Base-by-base conservation (phyloP, 1,140 invertebrate species). In the Choristoneura fumiferana region DNA sequence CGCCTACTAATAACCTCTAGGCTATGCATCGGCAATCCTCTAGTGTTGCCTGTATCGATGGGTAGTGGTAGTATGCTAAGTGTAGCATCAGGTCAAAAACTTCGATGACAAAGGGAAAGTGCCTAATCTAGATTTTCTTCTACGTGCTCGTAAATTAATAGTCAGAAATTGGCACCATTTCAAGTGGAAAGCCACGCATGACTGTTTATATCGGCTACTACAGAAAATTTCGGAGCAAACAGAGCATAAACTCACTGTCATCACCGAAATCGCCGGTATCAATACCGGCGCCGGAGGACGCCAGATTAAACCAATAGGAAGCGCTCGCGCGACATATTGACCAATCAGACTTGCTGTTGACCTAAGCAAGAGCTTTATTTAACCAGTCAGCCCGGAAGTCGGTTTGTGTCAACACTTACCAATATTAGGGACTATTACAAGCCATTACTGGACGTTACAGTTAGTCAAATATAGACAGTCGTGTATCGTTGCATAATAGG, bases 341-440 rank as follows among this genome's bases (percentile, higher is more conserved):
- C 43, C 43, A 49, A 33, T 49, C 17, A 33, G 10, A 18, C 10
- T 22, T 6, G 43, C 43, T 33, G 12, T 49, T 49, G 43, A 49
- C 43, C 43, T 17, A 29, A 29, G 22, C 22, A 3, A 22, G 43
- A 5, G 43, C 22, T 49, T 45, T 45, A 29, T 49, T 49, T 49
- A 18, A 29, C 43, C 22, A 49, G 40, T 45, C 22, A 49, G 40
- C 18, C 43, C 43, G 43, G 43, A 49, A 29, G 43, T 49, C 22
- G 2, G 22, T 6, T 49, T 49, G 18, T 49, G 43, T 49, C 43
- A 49, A 49, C 43, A 49, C 8, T 9, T 8, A 40, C 14, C 8
- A 17, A 43, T 43, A 18, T 49, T 49, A 18, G 40, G 40, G 39
- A 45, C 17, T 33, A 49, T 49, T 49, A 49, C 43, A 49, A 49